A percentile compares a stretch with the other conserved stretches of the same genome.
phyloP scores from a whole-genome alignment of 2,797 vertebrate species.

The Cheirogaleus major region DNA sequence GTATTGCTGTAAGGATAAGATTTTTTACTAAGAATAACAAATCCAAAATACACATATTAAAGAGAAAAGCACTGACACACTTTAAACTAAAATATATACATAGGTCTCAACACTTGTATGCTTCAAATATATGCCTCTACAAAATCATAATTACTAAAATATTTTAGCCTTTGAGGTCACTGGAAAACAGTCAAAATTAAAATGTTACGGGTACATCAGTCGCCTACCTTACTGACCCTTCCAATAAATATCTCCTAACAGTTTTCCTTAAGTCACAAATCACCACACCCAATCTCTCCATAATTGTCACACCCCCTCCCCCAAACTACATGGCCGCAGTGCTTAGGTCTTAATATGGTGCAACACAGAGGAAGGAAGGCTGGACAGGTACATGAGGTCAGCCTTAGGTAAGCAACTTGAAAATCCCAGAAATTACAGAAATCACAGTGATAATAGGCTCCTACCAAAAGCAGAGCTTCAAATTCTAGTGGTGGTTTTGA shows the following conservation, averaged over 20 bases:
- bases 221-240: neutral
- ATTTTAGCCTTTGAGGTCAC: neutral
- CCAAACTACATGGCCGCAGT: neutral
- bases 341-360: neutral
- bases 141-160: neutral
- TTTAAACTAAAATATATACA: neutral
- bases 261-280: neutral
- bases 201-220: neutral
- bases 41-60: neutral
- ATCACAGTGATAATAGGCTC: neutral
- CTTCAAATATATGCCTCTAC: neutral
- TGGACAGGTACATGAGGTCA: neutral
- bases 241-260: neutral
- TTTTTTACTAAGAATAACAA: neutral
- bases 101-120: neutral
- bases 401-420: neutral
- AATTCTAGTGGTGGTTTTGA: neutral
- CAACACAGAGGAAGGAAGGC: neutral
- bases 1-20: neutral
- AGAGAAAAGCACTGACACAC: neutral
- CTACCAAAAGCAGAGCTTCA: neutral
- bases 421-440: neutral
- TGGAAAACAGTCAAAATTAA: conserved; percentile 29
- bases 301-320: neutral
- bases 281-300: neutral